Base-by-base conservation (phyloP, 35 echinoderm and acorn worm species). In the Eucidaris tribuloides region DNA sequence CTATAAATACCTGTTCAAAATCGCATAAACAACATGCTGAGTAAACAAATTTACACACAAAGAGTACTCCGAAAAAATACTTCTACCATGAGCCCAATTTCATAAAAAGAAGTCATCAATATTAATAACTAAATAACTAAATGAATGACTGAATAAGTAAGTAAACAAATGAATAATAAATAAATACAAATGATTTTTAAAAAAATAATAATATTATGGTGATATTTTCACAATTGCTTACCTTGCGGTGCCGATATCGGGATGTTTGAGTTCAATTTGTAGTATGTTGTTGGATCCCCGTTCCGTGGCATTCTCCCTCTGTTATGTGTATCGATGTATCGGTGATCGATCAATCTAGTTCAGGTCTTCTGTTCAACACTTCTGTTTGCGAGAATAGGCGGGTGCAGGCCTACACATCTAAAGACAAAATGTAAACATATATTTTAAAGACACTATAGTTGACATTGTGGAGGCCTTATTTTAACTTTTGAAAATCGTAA, bases 191-290 rank as follows among this genome's bases (percentile, higher is more conserved):
- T 11, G n/a, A n/a, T 9, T 37, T 14, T 38, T 71, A 45, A 31
- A 24, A 59, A 39, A 5, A 58, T 28, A 49, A 28, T 28, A 7
- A 64, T 48, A 48, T 4, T 49, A 84, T 44, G 32, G 15, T 22
- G 14, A 45, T 0, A 9, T 31, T 44, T 84, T 65, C 7, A 68
- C 19, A 7, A 2, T 71, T 25, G 4, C 35, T 37, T 54, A 88
- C 85, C 85, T 88, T 80, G 62, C 33, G 85, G 85, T 39, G 85
- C 85, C 64, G 44, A 39, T 24, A 88, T 41, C 7, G 85, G 85
- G 0, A 88, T 46, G 54, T 88, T 58, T 49, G 85, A 88, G 62
- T 79, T 80, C 5, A 88, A 62, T 37, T 44, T 41, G 77, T 80
- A 88, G 45, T 81, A 88, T 22, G 85, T 65, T 2, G 85, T 66